Evolutionary conservation across 2,797 vertebrate genomes (phyloP), one percentile per base, ranked within the genome.

Genomic region (Hippocampus kuda): DNA sequence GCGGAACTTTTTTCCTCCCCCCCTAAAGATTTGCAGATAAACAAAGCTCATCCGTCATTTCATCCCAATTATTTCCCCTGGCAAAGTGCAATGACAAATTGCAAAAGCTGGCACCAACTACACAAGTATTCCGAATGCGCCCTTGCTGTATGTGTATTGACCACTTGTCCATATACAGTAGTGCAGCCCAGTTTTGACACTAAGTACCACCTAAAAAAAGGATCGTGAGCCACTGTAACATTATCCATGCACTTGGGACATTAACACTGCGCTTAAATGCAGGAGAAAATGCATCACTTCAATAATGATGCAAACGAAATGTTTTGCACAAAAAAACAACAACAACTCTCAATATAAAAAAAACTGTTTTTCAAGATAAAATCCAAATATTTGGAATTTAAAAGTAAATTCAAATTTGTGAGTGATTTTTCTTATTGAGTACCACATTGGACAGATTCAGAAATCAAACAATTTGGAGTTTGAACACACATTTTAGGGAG

Each of bases 51-150:
- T 56, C 51, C 49, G 41, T 53, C 51, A 42, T 54, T 54, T 54
- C 59, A 61, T 67, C 41, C 5, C 30, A 41, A 26, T 64, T 44
- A 66, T 27, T 66, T 38, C 27, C 48, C 22, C 65, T 38, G 13
- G 34, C 49, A 51, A 66, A 53, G 10, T n/a, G 48, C 65, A 22
- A 26, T 65, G 44, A 65, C 65, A 66, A 66, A 66, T 49, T 66
- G 30, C 46, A 66, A n/a, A 2, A 22, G 48, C 63, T 65, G 44
- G 59, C 30, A 61, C 30, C 59, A 61, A 61, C 16, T 3, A 65
- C 34, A 30, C 13, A 16, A 24, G 15, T 18, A 48, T 27, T 65
- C 6, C 63, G 6, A 26, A 41, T 62, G n/a, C 38, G 16, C 7
- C n/a, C 5, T 65, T 26, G 5, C 11, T 46, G 13, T 16, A 18